Conservation (phyloP, 2,888 invertebrate species). For the Argyresthia albistria region DNA sequence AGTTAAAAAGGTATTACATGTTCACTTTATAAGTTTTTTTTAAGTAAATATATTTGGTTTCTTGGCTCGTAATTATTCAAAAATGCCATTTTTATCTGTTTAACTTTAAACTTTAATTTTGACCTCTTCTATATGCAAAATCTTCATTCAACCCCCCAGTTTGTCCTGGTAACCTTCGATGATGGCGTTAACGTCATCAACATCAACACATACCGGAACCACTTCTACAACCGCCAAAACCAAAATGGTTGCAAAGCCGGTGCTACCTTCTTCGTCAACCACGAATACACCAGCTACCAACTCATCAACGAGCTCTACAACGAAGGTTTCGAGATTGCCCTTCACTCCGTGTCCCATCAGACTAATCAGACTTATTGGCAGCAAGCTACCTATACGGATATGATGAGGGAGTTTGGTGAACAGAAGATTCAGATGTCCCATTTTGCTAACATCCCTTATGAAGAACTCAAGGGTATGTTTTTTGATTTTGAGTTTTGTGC, state of each 20-base stretch:
- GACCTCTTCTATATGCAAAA: neutral
- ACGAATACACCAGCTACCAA: constrained; percentile 81
- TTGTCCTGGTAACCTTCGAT: constrained; percentile 78
- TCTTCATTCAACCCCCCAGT: constrained; percentile 43
- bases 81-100: neutral
- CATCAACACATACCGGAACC: constrained; percentile 62
- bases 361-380: constrained; percentile 72
- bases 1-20: neutral
- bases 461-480: constrained; percentile 42
- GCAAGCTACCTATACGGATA: constrained; percentile 52
- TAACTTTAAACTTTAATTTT: neutral
- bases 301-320: constrained; percentile 74
- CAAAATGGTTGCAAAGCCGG: constrained; percentile 75
- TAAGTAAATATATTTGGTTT: too few species aligned
- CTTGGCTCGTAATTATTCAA: neutral
- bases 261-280: constrained; percentile 80
- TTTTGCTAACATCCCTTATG: constrained; percentile 66
- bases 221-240: constrained; percentile 70
- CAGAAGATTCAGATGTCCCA: constrained; percentile 62
- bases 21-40: neutral
- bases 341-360: constrained; percentile 77
- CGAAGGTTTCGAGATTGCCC: constrained; percentile 76
- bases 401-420: constrained; percentile 73
- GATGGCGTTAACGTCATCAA: constrained; percentile 74
- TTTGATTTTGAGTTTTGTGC: too few species aligned